A percentile compares a stretch with the other conserved stretches of the same genome.
phyloP scores from a whole-genome alignment of 2,888 invertebrate genomes.

The Cyclophora albipunctata region DNA sequence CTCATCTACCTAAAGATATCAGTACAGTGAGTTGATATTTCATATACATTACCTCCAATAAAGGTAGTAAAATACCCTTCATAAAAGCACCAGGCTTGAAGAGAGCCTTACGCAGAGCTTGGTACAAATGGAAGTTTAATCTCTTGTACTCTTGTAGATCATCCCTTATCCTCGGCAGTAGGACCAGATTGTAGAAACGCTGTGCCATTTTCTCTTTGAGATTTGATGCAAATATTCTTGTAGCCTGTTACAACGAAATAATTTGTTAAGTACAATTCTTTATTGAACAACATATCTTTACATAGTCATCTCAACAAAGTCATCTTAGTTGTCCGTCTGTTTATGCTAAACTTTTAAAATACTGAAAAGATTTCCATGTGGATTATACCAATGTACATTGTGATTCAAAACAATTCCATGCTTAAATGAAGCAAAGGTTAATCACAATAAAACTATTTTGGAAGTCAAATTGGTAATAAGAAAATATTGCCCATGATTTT shows the following conservation, averaged over 20 bases:
- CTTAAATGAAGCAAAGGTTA: too few species aligned
- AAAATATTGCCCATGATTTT: too few species aligned
- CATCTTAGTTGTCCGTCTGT: too few species aligned
- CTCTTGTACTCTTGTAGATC: conserved; percentile 96
- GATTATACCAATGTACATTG: too few species aligned
- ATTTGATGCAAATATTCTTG: conserved; percentile 97
- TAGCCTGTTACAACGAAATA: conserved; percentile 74
- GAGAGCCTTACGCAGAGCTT: conserved; percentile 92
- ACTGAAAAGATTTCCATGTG: background rate
- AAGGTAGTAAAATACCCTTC: conserved; percentile 88
- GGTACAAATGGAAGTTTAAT: conserved; percentile 96
- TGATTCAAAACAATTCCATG: too few species aligned
- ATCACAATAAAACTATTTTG: too few species aligned
- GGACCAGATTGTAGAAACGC: conserved; percentile 93
- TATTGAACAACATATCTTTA: too few species aligned
- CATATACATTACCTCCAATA: conserved; percentile 71
- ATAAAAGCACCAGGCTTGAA: conserved; percentile 99
- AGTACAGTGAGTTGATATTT: too few species aligned
- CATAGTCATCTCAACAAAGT: too few species aligned
- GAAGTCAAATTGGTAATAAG: too few species aligned
- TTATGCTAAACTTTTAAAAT: background rate
- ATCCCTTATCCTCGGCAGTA: conserved; percentile 94
- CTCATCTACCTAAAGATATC: too few species aligned
- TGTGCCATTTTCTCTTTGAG: conserved; percentile 97
- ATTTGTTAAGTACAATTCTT: background rate